Evolutionary conservation across 2,888 invertebrate species (phyloP).

Genomic region (Odontocolon sp.): DNA sequence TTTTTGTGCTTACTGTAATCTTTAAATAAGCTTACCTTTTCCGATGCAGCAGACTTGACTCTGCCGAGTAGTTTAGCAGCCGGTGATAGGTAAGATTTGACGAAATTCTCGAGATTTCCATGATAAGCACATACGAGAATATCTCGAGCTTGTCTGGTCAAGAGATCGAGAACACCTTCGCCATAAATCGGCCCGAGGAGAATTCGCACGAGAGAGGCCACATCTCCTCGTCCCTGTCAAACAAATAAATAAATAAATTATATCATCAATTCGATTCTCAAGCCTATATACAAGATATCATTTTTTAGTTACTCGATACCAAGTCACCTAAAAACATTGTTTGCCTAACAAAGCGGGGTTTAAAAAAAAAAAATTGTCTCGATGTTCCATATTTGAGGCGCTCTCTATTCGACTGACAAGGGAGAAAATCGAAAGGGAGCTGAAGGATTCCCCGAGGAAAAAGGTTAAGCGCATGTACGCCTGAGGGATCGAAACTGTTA

Average conservation of each 20-base stretch:
- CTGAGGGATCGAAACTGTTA: conserved; percentile 28
- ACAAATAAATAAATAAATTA: conserved; percentile 34
- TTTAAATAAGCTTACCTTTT: conserved; percentile 74
- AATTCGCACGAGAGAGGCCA: conserved; percentile 83
- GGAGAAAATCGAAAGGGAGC: neutral
- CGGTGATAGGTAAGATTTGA: conserved; percentile 85
- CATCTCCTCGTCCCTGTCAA: conserved; percentile 73
- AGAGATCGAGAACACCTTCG: conserved; percentile 83
- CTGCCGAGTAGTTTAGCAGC: conserved; percentile 83
- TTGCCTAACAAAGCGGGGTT: no score
- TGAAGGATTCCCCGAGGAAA: conserved; percentile 20
- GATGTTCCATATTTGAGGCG: conserved; percentile 12
- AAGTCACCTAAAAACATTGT: no score
- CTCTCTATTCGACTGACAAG: neutral
- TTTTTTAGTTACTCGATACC: no score
- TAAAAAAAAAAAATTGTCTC: no score
- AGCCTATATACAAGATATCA: no score
- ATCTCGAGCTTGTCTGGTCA: conserved; percentile 87
- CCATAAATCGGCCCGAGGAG: conserved; percentile 86
- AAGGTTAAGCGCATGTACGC: conserved; percentile 13
- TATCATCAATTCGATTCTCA: neutral
- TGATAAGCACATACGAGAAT: conserved; percentile 86
- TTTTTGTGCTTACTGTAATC: no score
- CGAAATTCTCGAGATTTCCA: conserved; percentile 85
- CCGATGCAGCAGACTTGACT: conserved; percentile 80